Conservation (phyloP, 2,888 invertebrate species). For the Rhopalosiphum nymphaeae region DNA sequence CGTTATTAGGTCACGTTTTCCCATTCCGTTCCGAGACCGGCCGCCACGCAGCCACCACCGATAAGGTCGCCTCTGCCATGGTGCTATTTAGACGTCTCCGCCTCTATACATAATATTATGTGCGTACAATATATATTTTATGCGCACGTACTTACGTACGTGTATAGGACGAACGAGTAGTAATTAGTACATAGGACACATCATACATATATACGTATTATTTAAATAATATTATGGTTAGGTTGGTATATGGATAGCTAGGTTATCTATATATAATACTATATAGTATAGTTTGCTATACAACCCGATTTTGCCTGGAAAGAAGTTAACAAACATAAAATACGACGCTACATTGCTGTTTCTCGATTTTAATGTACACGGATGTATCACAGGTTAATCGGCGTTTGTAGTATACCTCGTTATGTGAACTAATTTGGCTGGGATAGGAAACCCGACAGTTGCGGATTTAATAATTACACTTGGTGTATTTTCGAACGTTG, state of each 20-base stretch:
- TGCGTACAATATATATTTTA: not conserved
- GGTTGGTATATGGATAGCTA: not conserved
- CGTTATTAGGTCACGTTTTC: conserved; percentile 63
- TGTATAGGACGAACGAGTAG: not conserved
- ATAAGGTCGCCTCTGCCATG: conserved; percentile 31
- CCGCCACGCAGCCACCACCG: conserved; percentile 29
- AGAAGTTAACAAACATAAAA: not conserved
- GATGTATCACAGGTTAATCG: not conserved
- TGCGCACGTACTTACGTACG: not conserved
- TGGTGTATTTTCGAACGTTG: not conserved
- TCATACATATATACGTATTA: not conserved
- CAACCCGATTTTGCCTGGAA: not conserved
- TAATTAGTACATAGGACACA: not conserved
- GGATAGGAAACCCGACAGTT: not conserved
- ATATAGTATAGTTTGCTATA: not conserved
- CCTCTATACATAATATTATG: not conserved
- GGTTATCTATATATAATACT: not conserved
- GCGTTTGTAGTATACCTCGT: not conserved
- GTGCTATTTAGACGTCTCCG: conserved; percentile 32
- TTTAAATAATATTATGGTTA: not conserved
- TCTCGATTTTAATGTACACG: not conserved
- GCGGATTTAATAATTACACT: not conserved
- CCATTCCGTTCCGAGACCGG: conserved; percentile 48
- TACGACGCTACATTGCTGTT: not conserved
- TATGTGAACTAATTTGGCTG: not conserved